A percentile compares a stretch with the other conserved stretches of the same genome.
Conservation (phyloP, 2,888 invertebrate species). For the Neoascia interrupta region DNA sequence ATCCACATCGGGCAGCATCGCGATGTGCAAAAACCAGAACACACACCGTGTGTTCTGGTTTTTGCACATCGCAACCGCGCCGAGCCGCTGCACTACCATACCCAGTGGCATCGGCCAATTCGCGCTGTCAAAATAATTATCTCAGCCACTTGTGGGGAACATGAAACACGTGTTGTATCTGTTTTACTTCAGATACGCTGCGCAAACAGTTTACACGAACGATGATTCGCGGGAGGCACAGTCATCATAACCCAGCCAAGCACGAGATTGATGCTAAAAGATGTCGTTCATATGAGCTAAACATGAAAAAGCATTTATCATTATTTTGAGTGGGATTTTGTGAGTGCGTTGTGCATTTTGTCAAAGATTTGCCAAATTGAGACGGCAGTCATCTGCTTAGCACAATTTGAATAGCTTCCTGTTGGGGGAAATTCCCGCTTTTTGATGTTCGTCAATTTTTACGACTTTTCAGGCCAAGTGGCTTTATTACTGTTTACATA, state of each 20-base stretch:
- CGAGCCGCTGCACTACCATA: too few species aligned
- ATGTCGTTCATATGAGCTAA: slow-evolving; percentile 28
- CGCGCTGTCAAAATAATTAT: slow-evolving; percentile 67
- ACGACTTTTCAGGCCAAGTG: background rate
- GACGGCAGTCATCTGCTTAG: background rate
- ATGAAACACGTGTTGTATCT: slow-evolving; percentile 45
- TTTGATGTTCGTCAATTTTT: background rate
- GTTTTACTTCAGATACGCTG: slow-evolving; percentile 15
- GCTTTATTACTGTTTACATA: too few species aligned
- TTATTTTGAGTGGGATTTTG: slow-evolving; percentile 26
- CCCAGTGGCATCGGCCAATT: slow-evolving; percentile 16
- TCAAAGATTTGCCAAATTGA: background rate
- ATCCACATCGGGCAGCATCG: too few species aligned
- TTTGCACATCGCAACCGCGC: too few species aligned
- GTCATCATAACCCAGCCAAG: background rate
- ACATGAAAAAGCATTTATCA: slow-evolving; percentile 41
- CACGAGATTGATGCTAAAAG: slow-evolving; percentile 2
- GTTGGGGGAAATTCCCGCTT: background rate
- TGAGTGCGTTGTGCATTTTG: background rate
- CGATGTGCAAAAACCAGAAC: too few species aligned
- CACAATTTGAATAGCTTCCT: background rate
- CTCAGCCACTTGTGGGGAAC: slow-evolving; percentile 58
- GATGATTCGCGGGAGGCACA: slow-evolving; percentile 17
- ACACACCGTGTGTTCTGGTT: too few species aligned
- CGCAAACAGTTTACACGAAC: slow-evolving; percentile 38